These are phyloP conservation scores for Hydrophis major DNA, from an alignment of 2,797 vertebrate genomes.

Conservation along the genomic window DNA sequence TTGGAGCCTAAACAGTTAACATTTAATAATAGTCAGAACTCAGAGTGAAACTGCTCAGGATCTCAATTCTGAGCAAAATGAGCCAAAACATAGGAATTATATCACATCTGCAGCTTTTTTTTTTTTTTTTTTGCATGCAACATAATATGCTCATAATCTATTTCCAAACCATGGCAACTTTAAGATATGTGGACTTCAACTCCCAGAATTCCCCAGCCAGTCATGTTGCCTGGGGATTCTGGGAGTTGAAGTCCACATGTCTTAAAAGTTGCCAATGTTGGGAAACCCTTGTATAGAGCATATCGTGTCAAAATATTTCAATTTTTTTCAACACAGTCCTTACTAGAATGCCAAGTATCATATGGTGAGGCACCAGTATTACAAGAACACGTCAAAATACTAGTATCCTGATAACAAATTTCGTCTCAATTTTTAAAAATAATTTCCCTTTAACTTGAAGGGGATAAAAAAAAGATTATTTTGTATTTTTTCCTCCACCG, in stretches of 20 bases:
- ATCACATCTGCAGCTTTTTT: accelerated
- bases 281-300: neutral
- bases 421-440: neutral
- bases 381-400: neutral
- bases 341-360: neutral
- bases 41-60: neutral
- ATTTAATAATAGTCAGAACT: neutral
- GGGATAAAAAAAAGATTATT: neutral
- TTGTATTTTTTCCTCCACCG: neutral
- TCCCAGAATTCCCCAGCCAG: neutral
- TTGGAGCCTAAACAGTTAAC: neutral
- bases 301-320: neutral
- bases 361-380: neutral
- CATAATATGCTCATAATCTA: neutral
- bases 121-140: neutral
- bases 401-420: neutral
- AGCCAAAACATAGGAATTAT: no score
- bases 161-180: neutral
- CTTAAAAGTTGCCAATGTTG: neutral
- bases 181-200: neutral
- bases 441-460: accelerated
- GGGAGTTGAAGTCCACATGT: neutral
- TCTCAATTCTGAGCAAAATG: neutral
- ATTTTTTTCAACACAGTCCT: neutral
- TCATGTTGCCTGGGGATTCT: neutral